A percentile compares a stretch with the other conserved stretches of the same genome.
Conservation (phyloP, 2,113 vertebrate genomes). For the Leptobrachium ailaonicum region DNA sequence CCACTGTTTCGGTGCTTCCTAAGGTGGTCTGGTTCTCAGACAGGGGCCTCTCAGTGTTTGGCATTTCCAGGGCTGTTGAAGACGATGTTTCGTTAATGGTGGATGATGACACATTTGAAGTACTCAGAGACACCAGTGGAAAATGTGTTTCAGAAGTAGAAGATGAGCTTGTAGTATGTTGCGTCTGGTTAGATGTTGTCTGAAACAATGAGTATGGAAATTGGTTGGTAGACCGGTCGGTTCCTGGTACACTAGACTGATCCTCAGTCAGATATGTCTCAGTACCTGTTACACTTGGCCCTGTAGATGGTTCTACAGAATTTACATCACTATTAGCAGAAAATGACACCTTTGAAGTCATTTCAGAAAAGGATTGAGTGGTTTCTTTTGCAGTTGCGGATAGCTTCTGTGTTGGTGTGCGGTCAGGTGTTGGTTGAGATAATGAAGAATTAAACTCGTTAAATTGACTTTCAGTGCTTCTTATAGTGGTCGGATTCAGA, state of each 20-base stretch:
- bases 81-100: not conserved
- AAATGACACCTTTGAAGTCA: not conserved
- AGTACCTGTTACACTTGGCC: not conserved
- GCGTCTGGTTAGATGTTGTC: not conserved
- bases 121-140: not conserved
- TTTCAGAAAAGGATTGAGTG: not conserved
- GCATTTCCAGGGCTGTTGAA: not conserved
- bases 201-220: not conserved
- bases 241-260: not conserved
- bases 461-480: not conserved
- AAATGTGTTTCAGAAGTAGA: slow-evolving; percentile 32
- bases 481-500: slow-evolving; percentile 8
- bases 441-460: not conserved
- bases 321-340: not conserved
- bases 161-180: not conserved
- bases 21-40: no score
- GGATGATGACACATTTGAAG: not conserved
- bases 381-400: not conserved
- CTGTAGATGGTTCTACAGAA: not conserved
- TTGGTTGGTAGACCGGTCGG: not conserved
- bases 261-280: not conserved
- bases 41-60: no score
- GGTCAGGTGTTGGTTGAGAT: slow-evolving; percentile 3
- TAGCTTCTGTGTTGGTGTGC: not conserved
- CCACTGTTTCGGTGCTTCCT: no score